Conservation (phyloP, 2,113 vertebrate genomes). For the Porphyrio hochstetteri region DNA sequence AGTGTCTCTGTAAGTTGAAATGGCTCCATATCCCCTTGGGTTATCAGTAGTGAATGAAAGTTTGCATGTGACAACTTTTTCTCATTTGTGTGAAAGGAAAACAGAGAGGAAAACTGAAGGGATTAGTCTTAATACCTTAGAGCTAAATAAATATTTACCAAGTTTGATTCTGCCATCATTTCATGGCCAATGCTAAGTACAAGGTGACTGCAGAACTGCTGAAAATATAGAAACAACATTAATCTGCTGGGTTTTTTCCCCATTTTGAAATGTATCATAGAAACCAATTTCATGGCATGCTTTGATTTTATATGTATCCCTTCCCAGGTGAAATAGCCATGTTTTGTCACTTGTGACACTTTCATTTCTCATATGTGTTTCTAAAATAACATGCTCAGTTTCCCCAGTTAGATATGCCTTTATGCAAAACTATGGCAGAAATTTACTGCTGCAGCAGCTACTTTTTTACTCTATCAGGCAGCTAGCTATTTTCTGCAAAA, state of each 20-base stretch:
- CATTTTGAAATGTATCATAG: not conserved
- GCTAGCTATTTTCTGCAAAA: slow-evolving; percentile 7
- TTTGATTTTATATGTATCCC: not conserved
- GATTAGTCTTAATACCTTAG: slow-evolving; percentile 45
- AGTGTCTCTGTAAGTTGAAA: not conserved
- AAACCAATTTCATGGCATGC: not conserved
- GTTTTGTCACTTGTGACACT: not conserved
- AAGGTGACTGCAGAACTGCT: slow-evolving; percentile 35
- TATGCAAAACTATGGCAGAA: not conserved
- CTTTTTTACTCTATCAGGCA: not conserved
- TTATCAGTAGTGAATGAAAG: not conserved
- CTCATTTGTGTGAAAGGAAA: slow-evolving; percentile 7
- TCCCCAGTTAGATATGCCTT: not conserved
- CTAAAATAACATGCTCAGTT: not conserved
- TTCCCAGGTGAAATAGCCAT: not conserved
- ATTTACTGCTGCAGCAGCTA: not conserved
- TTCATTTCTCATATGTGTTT: not conserved
- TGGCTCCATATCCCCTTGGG: not conserved
- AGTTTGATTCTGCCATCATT: slow-evolving; percentile 5
- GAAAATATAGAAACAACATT: not conserved
- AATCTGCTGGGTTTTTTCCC: not conserved
- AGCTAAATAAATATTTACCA: slow-evolving; percentile 62
- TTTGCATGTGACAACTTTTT: not conserved
- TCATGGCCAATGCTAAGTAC: slow-evolving; percentile 8
- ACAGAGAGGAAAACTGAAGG: not conserved